Conservation (phyloP, 2,797 vertebrate genomes). For the Loriculus beryllinus region DNA sequence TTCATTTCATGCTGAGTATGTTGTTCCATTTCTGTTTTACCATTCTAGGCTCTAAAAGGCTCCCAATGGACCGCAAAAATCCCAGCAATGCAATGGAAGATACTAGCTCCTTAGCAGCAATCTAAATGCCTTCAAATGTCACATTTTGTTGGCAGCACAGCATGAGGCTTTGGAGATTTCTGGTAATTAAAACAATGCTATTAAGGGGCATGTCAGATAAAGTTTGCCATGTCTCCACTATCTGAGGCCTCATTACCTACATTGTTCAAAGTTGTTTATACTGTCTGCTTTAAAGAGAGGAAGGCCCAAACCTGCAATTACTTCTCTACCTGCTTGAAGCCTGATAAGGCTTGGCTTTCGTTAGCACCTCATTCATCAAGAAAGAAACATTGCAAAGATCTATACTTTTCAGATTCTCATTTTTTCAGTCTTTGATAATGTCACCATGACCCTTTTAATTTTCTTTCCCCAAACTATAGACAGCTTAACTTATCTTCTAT, state of each 20-base stretch:
- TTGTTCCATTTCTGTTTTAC: conserved; percentile 5
- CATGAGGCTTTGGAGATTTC: background rate
- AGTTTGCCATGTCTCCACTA: background rate
- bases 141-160: background rate
- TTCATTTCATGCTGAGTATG: conserved; percentile 9
- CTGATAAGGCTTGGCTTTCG: background rate
- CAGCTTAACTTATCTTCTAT: background rate
- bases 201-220: conserved; percentile 3
- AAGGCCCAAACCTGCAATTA: background rate
- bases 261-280: background rate
- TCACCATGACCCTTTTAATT: background rate
- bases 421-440: background rate
- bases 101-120: background rate
- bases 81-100: conserved; percentile 4
- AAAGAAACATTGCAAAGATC: background rate
- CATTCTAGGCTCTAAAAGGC: background rate
- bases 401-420: background rate
- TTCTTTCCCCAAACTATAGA: background rate
- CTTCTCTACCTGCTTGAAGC: background rate
- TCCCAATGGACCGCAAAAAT: conserved; percentile 6
- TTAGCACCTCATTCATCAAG: background rate
- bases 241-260: conserved; percentile 3
- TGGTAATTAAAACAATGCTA: conserved; percentile 28
- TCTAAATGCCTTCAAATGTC: background rate
- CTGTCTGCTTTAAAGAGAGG: background rate